Evolutionary conservation across 64 coral and sea anemone species (phyloP).

Genomic region (Dendrophyllia cribrosa): DNA sequence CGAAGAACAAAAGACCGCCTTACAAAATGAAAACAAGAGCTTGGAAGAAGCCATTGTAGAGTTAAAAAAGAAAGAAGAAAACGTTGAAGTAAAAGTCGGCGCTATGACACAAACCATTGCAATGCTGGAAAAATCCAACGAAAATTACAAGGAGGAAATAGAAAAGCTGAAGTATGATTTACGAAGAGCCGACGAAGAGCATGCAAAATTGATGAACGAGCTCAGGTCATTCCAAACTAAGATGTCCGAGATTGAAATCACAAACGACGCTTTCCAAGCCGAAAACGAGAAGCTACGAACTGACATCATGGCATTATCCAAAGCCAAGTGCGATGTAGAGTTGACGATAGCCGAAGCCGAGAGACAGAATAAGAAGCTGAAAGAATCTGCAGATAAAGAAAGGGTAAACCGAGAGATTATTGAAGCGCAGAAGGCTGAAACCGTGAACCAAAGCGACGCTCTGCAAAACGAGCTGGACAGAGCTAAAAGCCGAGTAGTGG

Average conservation of each 20-base stretch:
- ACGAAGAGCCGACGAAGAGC: slow-evolving; percentile 55
- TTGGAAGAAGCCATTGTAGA: slow-evolving; percentile 34
- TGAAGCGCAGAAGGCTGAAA: slow-evolving; percentile 30
- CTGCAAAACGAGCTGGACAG: slow-evolving; percentile 64
- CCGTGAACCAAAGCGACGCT: slow-evolving; percentile 29
- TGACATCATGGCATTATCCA: slow-evolving; percentile 72
- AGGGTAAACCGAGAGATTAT: slow-evolving; percentile 22
- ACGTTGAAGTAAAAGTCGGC: slow-evolving; percentile 7
- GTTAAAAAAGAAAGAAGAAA: slow-evolving; percentile 21
- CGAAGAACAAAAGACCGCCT: slow-evolving; percentile 41
- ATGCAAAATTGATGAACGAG: slow-evolving; percentile 56
- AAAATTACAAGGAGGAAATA: slow-evolving; percentile 39
- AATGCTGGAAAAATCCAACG: slow-evolving; percentile 55
- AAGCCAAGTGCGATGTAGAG: slow-evolving; percentile 81
- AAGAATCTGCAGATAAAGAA: slow-evolving; percentile 69
- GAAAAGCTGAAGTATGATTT: slow-evolving; percentile 47
- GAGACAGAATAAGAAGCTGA: slow-evolving; percentile 73
- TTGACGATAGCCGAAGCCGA: slow-evolving; percentile 70
- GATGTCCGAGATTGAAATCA: slow-evolving; percentile 81
- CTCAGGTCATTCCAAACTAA: slow-evolving; percentile 69
- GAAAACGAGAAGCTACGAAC: slow-evolving; percentile 79
- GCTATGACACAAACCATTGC: slow-evolving; percentile 50
- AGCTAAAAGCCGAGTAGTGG: slow-evolving; percentile 46
- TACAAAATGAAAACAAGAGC: slow-evolving; percentile 65
- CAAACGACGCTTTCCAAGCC: slow-evolving; percentile 76